Evolutionary conservation across 2,113 vertebrate genomes (phyloP), one percentile per base, ranked within the genome.

Genomic region (Chunga burmeisteri): DNA sequence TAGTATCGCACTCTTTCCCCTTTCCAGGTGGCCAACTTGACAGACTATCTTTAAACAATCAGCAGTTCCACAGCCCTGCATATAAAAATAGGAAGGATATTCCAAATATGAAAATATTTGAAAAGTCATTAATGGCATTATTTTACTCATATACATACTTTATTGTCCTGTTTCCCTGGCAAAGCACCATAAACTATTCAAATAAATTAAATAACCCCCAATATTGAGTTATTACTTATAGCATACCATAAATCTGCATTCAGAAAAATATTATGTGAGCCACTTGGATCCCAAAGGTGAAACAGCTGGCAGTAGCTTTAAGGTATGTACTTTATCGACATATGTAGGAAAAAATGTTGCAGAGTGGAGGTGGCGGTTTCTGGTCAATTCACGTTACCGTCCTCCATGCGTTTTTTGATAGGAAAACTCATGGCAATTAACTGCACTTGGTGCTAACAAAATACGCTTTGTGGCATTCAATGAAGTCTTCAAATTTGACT

Each of bases 21-120:
- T 98, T 95, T 99, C 99, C 84, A 99, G 97, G 17, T 99, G 98
- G 7, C 99, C 99, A 19, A 99, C 99, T 94, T 99, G 99, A 96
- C 99, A 99, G n/a, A 95, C 97, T 74, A 99, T 98, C 96, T 97
- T 98, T 77, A 99, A 95, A 88, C 99, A 99, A 27, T 98, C 95
- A 6, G 98, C 98, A 12, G 92, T 98, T 85, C 95, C 96, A 87
- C 99, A 99, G 66, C 99, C 99, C 99, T 99, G 92, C 1, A 10
- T 47, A 83, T 21, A 83, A 92, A 94, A 93, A 65, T 0, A 67
- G 26, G 26, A 72, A 91, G 6, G 22, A 81, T 61, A 71, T 36
- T n/a, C 10, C 16, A 81, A 86, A 30, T 26, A n/a, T 3, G 7
- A 63, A 86, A 75, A 38, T 22, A 78, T 34, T 52, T 58, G 21